These are phyloP conservation scores for Leucophenga varia DNA, from an alignment of 1,140 invertebrate species.

Conservation along the genomic window DNA sequence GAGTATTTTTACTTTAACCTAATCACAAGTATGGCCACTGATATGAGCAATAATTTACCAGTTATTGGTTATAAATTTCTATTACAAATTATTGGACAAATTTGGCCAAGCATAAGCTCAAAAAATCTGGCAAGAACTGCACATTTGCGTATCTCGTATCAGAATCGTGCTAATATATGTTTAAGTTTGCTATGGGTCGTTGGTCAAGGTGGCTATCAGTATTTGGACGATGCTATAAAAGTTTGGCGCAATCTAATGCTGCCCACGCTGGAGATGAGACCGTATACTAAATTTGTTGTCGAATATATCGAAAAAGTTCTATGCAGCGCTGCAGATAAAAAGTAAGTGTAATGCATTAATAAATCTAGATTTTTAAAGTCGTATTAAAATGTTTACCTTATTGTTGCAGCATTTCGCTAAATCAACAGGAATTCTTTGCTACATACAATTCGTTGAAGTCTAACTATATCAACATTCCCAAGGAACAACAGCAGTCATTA, in stretches of 20 bases:
- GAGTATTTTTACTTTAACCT: constrained; percentile 64
- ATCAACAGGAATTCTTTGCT: constrained; percentile 53
- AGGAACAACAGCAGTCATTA: constrained; percentile 52
- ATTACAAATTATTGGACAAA: constrained; percentile 67
- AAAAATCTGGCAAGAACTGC: constrained; percentile 65
- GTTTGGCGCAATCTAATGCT: constrained; percentile 82
- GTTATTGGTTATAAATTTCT: constrained; percentile 71
- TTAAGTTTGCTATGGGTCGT: constrained; percentile 77
- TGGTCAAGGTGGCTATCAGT: constrained; percentile 70
- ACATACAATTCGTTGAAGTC: constrained; percentile 56
- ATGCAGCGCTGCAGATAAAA: constrained; percentile 31
- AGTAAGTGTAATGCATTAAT: constrained; percentile 7
- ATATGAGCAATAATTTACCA: constrained; percentile 45
- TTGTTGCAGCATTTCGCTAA: constrained; percentile 18
- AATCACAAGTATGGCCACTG: constrained; percentile 61
- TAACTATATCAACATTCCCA: constrained; percentile 41
- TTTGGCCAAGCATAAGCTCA: constrained; percentile 65
- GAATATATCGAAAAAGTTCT: constrained; percentile 70
- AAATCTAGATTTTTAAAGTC: constrained; percentile 4
- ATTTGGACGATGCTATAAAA: constrained; percentile 72
- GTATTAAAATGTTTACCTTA: background rate
- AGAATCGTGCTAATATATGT: constrained; percentile 76
- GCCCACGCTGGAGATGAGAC: constrained; percentile 71
- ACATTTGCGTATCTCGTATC: constrained; percentile 71
- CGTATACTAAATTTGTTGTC: constrained; percentile 69